Evolutionary conservation across 1,140 invertebrate genomes (phyloP).

Genomic region (Hypsibius dujardini): DNA sequence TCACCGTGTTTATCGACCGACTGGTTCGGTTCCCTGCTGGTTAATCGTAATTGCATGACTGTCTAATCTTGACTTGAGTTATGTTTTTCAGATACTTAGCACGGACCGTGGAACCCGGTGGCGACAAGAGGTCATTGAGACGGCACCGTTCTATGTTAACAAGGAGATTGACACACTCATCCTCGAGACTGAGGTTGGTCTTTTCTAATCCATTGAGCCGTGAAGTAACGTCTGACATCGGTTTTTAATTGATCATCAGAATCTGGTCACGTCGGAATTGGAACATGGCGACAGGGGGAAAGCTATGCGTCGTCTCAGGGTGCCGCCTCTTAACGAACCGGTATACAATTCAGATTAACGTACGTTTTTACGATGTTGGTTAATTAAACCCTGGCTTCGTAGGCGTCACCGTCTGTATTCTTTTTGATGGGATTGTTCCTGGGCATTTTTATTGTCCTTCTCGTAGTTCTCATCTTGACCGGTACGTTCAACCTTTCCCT

Average conservation of each 20-base stretch:
- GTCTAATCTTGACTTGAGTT: slow-evolving; percentile 19
- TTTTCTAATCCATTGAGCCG: slow-evolving; percentile 14
- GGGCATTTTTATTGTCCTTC: slow-evolving; percentile 71
- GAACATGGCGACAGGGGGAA: slow-evolving; percentile 86
- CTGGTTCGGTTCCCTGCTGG: no score
- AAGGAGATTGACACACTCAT: slow-evolving; percentile 93
- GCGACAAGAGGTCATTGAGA: slow-evolving; percentile 77
- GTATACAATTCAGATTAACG: slow-evolving; percentile 25
- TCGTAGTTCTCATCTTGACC: slow-evolving; percentile 66
- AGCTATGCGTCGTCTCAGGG: slow-evolving; percentile 87
- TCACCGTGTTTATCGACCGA: no score
- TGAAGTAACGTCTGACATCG: background rate
- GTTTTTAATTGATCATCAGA: slow-evolving; percentile 27
- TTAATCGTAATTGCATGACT: slow-evolving; percentile 3
- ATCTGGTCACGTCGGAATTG: slow-evolving; percentile 64
- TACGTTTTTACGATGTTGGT: slow-evolving; percentile 37
- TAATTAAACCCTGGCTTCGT: slow-evolving; percentile 16
- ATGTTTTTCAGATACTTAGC: slow-evolving; percentile 25
- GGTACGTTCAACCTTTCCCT: slow-evolving; percentile 39
- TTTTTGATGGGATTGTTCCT: slow-evolving; percentile 75
- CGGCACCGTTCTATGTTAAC: slow-evolving; percentile 82
- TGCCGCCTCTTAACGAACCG: slow-evolving; percentile 84
- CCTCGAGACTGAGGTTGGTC: slow-evolving; percentile 68
- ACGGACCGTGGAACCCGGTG: slow-evolving; percentile 43
- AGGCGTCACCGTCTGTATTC: slow-evolving; percentile 19